These are phyloP conservation scores for Tubiluchus corallicola DNA, from an alignment of 2,888 invertebrate genomes.

Conservation along the genomic window DNA sequence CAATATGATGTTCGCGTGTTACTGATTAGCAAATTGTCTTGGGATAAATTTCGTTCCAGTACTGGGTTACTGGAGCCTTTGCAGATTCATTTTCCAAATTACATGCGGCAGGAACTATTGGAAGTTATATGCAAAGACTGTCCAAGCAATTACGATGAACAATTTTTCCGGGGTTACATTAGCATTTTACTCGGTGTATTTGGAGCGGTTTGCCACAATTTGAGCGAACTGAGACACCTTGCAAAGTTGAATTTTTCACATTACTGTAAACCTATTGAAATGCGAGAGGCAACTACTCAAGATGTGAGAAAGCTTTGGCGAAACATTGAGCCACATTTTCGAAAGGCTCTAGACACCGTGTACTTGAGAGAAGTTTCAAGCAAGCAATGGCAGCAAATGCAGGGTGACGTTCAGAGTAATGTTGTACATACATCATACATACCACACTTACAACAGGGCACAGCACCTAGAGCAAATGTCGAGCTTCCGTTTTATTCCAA, in stretches of 20 bases:
- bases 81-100: slow-evolving; percentile 56
- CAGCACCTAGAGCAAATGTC: slow-evolving; percentile 17
- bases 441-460: too few species aligned
- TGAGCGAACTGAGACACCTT: slow-evolving; percentile 61
- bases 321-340: slow-evolving; percentile 53
- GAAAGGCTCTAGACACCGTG: slow-evolving; percentile 50
- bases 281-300: slow-evolving; percentile 39
- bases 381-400: slow-evolving; percentile 16
- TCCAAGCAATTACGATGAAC: slow-evolving; percentile 19
- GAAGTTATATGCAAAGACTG: slow-evolving; percentile 26
- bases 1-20: slow-evolving; percentile 48
- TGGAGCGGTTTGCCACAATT: slow-evolving; percentile 60
- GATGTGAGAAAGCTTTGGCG: slow-evolving; percentile 58
- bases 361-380: slow-evolving; percentile 39
- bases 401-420: not conserved
- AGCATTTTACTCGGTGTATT: slow-evolving; percentile 66
- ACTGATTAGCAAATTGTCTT: slow-evolving; percentile 53
- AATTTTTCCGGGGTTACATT: slow-evolving; percentile 55
- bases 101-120: slow-evolving; percentile 46
- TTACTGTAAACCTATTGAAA: slow-evolving; percentile 58
- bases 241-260: slow-evolving; percentile 41
- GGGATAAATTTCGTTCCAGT: slow-evolving; percentile 56
- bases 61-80: slow-evolving; percentile 50
- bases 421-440: not conserved
- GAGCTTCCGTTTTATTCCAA: slow-evolving; percentile 69